Percentiles rank a stretch among this genome's conserved stretches.
These are phyloP conservation scores for Liasis olivaceus DNA, from an alignment of 2,797 vertebrate genomes.

Conservation along the genomic window DNA sequence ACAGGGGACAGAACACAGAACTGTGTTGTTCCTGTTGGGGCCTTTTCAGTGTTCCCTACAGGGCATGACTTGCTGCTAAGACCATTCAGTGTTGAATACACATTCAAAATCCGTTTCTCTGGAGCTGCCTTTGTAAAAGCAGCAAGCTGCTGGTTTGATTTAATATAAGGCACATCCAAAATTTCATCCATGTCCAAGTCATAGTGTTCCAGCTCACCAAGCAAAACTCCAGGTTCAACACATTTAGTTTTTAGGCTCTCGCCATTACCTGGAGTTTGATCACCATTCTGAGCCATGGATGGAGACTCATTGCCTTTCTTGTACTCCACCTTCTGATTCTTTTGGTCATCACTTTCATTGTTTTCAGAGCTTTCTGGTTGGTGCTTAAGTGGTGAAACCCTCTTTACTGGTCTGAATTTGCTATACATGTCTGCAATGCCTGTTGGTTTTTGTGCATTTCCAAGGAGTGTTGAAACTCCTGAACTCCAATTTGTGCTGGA, in stretches of 20 bases:
- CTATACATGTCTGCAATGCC: conserved; percentile 91
- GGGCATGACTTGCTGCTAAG: conserved; percentile 75
- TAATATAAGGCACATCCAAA: conserved; percentile 98
- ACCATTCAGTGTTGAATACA: conserved; percentile 79
- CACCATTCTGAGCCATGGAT: conserved; percentile 63
- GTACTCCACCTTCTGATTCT: conserved; percentile 76
- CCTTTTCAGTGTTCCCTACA: conserved; percentile 76
- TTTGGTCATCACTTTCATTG: conserved; percentile 83
- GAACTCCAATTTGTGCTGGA: conserved; percentile 90
- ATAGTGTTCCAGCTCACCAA: conserved; percentile 95
- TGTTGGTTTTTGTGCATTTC: conserved; percentile 87
- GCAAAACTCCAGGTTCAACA: conserved; percentile 67
- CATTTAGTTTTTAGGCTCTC: conserved; percentile 73
- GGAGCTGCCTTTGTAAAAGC: conserved; percentile 83
- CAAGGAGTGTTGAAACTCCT: conserved; percentile 79
- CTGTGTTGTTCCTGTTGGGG: conserved; percentile 69
- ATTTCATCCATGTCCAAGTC: conserved; percentile 99
- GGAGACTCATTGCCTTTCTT: conserved; percentile 76
- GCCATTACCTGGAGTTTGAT: conserved; percentile 62
- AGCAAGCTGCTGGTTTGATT: conserved; percentile 89
- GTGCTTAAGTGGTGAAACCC: conserved; percentile 95
- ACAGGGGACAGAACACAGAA: conserved; percentile 91
- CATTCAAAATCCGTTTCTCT: conserved; percentile 80
- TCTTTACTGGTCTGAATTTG: conserved; percentile 95
- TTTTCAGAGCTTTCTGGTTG: conserved; percentile 90